Base-by-base conservation (phyloP, 2,113 vertebrate genomes). In the Carettochelys insculpta region DNA sequence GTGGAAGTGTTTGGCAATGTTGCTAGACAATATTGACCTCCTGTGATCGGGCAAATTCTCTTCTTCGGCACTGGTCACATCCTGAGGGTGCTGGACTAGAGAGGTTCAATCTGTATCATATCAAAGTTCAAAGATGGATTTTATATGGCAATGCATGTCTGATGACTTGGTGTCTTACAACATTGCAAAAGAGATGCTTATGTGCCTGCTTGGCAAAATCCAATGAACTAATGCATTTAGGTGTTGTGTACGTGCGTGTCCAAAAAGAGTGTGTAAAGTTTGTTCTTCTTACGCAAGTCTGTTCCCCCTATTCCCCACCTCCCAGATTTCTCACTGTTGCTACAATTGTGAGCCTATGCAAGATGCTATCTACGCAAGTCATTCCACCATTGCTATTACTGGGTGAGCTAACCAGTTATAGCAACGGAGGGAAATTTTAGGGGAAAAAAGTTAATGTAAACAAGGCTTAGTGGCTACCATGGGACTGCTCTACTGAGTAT, bases 141-240 rank as follows among this genome's bases (percentile, higher is more conserved):
- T n/a, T n/a, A n/a, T 76, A 54, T 25, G 84, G 56, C 24, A 81
- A 58, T 65, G 82, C 51, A 83, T 88, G 43, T 22, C 47, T 20
- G 51, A 22, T 65, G 38, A 3, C 13, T 6, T 61, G 87, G 48
- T 58, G 19, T 91, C 88, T 82, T 3, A 0, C 14, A 68, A 52
- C 4, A 0, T 24, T 71, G 5, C 20, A 34, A 4, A 22, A 34
- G 58, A 53, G 75, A 41, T n/a, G 50, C 24, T 41, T 1, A 71
- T 78, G 73, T 3, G 1, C 14, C 38, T 71, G 0, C 7, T 0
- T 7, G 79, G 80, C 82, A 77, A 53, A 51, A 13, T 56, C 24
- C 80, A 53, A 0, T 2, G 0, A 0, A 17, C 5, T 65, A 22
- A 78, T 77, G 65, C 48, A 2, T 65, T 54, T 58, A 29, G 34